Evolutionary conservation across 2,888 invertebrate species (phyloP), one percentile per base, ranked within the genome.

Genomic region (Meandrusa payeni): DNA sequence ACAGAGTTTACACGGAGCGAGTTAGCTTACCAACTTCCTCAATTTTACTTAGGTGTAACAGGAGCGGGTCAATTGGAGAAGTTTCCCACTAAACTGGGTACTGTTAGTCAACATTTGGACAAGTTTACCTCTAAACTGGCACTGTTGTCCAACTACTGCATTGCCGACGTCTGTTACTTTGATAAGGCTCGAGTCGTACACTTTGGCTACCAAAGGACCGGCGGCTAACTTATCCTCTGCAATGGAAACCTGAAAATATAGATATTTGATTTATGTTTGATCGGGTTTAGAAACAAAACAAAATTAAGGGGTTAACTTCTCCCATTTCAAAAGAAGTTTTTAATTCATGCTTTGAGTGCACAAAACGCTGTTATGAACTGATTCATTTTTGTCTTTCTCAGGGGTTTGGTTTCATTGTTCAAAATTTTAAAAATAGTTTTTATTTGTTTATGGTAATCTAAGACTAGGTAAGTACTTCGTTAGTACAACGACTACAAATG

Each of bases 121-220:
- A 37, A 42, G 41, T 43, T 46, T 86, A 97, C 97, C 97, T 92
- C 95, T 93, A 80, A 99, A 99, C 81, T 98, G 97, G 70, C 97
- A 97, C 50, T 97, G 96, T 79, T 98, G 96, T 40, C 98, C 98
- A 23, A 98, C 97, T 49, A 96, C 93, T 47, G 97, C 98, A 64
- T 95, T 96, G 59, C 96, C 94, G 19, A 98, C 95, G 74, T 98
- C 97, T 40, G 97, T 95, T 55, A 99, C 96, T 88, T 95, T 94
- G 68, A 99, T 97, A 53, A 97, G 91, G 54, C 95, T 94, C 51
- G 97, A 93, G 77, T 98, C 97, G 85, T 97, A 98, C 31, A 97
- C 97, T 89, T 97, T 97, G 59, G 97, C 97, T 48, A 96, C 92
- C 51, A 97, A 90, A 6, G 97, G 97, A 10, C 96, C 96, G 39